Evolutionary conservation across 1,140 invertebrate genomes (phyloP), one percentile per base, ranked within the genome.

Genomic region (Ladona fulva): DNA sequence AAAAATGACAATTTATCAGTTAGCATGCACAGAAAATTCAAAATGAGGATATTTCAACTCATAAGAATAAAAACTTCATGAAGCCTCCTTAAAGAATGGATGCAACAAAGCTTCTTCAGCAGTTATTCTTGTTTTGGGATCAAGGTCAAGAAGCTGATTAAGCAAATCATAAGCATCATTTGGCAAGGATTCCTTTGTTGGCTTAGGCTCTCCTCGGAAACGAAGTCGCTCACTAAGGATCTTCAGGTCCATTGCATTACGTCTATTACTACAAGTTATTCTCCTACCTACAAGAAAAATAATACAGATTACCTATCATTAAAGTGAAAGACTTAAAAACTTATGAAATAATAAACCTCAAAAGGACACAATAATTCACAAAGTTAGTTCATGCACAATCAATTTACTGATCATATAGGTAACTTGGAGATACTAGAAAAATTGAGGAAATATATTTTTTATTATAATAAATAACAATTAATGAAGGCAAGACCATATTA

Each of bases 31-130:
- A 37, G 1, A 5, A 37, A 37, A 37, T 37, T 37, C 29, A 37
- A 37, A 37, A 37, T 8, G 8, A 37, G 29, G 8, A 37, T 37
- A 37, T 8, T n/a, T n/a, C 1, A 37, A 37, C 29, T 37, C 29
- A 8, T 37, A 37, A 8, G 29, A 37, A 37, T 8, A 37, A 37
- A 37, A 29, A 77, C 24, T 25, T 22, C 25, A 37, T 59, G 22
- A 80, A 10, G 0, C 37, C 11, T 74, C 78, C 25, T 25, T 77
- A 66, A 95, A 85, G 89, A 95, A 96, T 25, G 90, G 89, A 86
- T 94, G 93, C 74, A 86, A 83, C 24, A 96, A 86, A 29, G 94
- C 94, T 78, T 91, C 87, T 37, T 88, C 86, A 14, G 94, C 94
- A 12, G 92, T 90, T 80, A 92, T 90, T 80, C 95, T 87, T 29